A percentile compares a stretch with the other conserved stretches of the same genome.
Conservation (phyloP, 2,888 invertebrate genomes). For the Drosophila mimetica region DNA sequence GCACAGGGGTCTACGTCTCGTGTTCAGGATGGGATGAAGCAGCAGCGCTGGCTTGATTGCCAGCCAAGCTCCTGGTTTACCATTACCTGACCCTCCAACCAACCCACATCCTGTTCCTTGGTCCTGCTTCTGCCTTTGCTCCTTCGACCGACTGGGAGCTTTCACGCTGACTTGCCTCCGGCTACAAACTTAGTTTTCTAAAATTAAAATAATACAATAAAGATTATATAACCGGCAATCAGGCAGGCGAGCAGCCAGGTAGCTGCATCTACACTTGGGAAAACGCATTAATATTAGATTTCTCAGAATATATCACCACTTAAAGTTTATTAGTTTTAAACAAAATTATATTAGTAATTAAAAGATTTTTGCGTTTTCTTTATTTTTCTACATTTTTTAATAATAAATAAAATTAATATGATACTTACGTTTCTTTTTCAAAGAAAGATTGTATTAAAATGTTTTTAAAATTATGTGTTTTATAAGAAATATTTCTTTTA, state of each 20-base stretch:
- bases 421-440: too few relatives aligned
- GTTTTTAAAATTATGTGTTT: too few relatives aligned
- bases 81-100: conserved; percentile 35
- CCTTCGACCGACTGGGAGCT: conserved; percentile 20
- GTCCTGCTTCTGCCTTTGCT: conserved; percentile 3
- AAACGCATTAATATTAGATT: neutral
- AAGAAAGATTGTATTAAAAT: too few relatives aligned
- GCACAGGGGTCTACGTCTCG: conserved; percentile 16
- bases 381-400: too few relatives aligned
- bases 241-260: conserved; percentile 19
- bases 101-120: conserved; percentile 6
- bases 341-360: too few relatives aligned
- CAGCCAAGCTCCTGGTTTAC: conserved; percentile 37
- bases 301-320: neutral
- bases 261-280: conserved; percentile 14
- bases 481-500: too few relatives aligned
- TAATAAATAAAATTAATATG: too few relatives aligned
- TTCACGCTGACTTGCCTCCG: conserved; percentile 27
- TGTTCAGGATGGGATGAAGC: conserved; percentile 1
- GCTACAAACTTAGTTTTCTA: conserved; percentile 66
- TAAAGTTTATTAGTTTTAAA: too few relatives aligned
- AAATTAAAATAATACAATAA: conserved; percentile 78
- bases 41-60: conserved; percentile 21
- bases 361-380: too few relatives aligned
- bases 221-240: conserved; percentile 63